Evolutionary conservation across 2,797 vertebrate genomes (phyloP).

Genomic region (Catharus ustulatus): DNA sequence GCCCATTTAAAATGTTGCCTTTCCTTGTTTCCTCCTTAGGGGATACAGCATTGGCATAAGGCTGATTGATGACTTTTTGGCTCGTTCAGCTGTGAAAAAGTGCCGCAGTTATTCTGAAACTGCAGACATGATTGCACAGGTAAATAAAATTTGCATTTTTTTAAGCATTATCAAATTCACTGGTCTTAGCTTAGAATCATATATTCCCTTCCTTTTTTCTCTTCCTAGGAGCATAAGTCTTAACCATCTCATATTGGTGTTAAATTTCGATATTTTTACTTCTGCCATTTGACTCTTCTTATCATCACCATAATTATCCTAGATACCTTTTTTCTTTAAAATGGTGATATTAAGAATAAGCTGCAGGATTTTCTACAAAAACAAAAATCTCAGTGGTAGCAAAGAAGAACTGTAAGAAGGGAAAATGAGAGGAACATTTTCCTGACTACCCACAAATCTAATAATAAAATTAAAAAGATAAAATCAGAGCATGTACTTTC

Average conservation of each 20-base stretch:
- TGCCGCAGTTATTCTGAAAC: slow-evolving; percentile 82
- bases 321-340: not conserved
- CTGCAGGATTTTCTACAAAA: not conserved
- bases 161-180: not conserved
- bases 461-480: not conserved
- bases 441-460: not conserved
- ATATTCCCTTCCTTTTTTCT: not conserved
- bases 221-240: not conserved
- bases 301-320: not conserved
- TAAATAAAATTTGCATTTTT: slow-evolving; percentile 43
- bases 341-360: not conserved
- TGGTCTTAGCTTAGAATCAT: not conserved
- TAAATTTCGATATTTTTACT: not conserved
- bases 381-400: not conserved
- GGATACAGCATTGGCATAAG: slow-evolving; percentile 78
- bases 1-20: not conserved
- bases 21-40: slow-evolving; percentile 65
- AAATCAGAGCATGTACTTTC: not conserved
- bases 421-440: not conserved
- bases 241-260: not conserved
- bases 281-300: not conserved
- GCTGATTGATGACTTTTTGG: slow-evolving; percentile 82
- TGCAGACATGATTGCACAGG: slow-evolving; percentile 80
- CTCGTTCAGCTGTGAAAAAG: slow-evolving; percentile 76
- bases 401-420: not conserved